Evolutionary conservation across 2,888 invertebrate species (phyloP), one percentile per base, ranked within the genome.

Genomic region (Eucera pruinosa): DNA sequence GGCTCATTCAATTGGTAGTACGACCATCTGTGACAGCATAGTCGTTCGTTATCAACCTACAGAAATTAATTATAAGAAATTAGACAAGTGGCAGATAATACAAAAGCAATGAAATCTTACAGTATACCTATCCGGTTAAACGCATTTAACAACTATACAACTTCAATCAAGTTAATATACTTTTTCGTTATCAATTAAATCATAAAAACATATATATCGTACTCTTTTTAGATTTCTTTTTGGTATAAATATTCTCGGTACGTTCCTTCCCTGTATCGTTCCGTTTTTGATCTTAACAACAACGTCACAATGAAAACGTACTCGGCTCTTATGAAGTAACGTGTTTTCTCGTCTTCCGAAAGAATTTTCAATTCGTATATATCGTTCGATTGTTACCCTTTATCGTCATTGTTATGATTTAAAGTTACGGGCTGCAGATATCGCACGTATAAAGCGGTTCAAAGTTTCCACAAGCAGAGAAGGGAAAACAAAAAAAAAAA

Each of bases 41-140:
- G 68, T 72, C 65, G 69, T 81, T 72, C 65, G 69, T 81, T 79
- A 79, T 89, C 88, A 89, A 78, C 89, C 89, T 89, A 89, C 43
- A 85, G 86, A 89, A 87, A 87, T 71, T 47, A 85, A 85, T 54
- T 70, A 76, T 60, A 65, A 36, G 2, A 75, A 67, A 75, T 83
- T 69, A 85, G 72, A 71, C n/a, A 20, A 20, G 43, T 9, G 7
- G 23, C n/a, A 33, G 27, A 33, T 33, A 6, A 33, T 20, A 64
- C 48, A 43, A 11, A 18, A 30, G 15, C n/a, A 47, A 57, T 55
- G 20, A 57, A 45, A 71, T 50, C 68, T 78, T 71, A 77, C 5
- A 66, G 1, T n/a, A 62, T 71, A 61, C 78, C 73, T 78, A 73
- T 62, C n/a, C n/a, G n/a, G n/a, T n/a, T n/a, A n/a, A n/a, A n/a